Evolutionary conservation across 2,888 invertebrate genomes (phyloP).

Genomic region (Polyommatus icarus): DNA sequence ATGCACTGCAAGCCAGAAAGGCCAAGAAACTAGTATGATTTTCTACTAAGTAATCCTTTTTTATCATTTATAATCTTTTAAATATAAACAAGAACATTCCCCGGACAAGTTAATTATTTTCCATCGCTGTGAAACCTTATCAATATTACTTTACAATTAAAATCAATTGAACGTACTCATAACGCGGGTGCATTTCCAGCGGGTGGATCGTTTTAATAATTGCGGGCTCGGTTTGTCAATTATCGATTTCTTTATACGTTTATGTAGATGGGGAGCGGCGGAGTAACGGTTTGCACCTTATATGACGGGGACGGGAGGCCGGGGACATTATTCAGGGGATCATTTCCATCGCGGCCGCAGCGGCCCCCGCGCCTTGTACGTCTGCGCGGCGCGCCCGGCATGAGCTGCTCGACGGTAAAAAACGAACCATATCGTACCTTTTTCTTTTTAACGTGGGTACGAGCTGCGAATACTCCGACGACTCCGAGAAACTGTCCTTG

Average conservation of each 20-base stretch:
- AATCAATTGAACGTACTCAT: constrained; percentile 6
- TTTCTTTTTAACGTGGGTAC: constrained; percentile 60
- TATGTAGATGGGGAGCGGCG: constrained; percentile 62
- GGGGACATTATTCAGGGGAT: constrained; percentile 79
- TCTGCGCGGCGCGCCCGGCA: constrained; percentile 64
- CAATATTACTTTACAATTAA: constrained; percentile 17
- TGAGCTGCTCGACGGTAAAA: constrained; percentile 60
- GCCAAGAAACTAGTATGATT: background rate
- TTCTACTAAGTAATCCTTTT: background rate
- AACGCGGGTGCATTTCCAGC: background rate
- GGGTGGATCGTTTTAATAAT: constrained; percentile 32
- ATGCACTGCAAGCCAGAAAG: background rate
- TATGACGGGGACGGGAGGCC: constrained; percentile 66
- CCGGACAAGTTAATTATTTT: background rate
- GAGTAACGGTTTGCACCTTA: constrained; percentile 75
- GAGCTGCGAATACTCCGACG: constrained; percentile 46
- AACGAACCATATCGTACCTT: constrained; percentile 66
- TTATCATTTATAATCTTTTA: background rate
- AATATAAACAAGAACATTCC: constrained; percentile 3
- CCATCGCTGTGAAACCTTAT: background rate
- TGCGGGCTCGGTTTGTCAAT: constrained; percentile 40
- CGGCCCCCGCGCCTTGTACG: constrained; percentile 70
- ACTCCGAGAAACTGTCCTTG: constrained; percentile 47
- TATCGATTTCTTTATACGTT: constrained; percentile 51
- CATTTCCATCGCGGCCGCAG: constrained; percentile 75